Base-by-base conservation (phyloP, 2,113 vertebrate species). In the Xenus cinereus region DNA sequence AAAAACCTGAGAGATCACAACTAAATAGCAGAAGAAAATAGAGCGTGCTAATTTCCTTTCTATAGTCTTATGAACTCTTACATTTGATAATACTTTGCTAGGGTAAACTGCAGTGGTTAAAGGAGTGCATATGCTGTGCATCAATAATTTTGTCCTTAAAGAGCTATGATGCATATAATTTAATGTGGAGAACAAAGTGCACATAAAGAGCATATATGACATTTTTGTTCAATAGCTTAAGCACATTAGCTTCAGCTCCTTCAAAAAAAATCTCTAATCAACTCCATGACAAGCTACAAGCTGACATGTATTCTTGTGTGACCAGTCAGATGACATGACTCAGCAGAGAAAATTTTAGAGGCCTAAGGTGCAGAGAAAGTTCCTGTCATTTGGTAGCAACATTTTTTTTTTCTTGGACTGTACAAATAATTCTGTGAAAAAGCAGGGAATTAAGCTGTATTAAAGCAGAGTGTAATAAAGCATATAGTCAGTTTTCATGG, bases 111-210 rank as follows among this genome's bases (percentile, higher is more conserved):
- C 32, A 35, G 21, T 93, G 28, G 41, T 90, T 95, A 90, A 91
- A 93, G 63, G 24, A 87, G 18, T 41, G 15, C 45, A 51, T 82
- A 71, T 91, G 53, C 22, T 4, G 14, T 79, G 77, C 86, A 73
- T 93, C 69, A 67, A 50, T 95, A 89, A 92, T 85, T 94, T 89
- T 96, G 74, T 80, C 63, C 77, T 94, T 91, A 94, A 87, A 96
- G 87, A 93, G 88, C 95, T 84, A 19, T 93, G 92, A 92, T 87
- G 64, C 91, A 82, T 93, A 62, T 96, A 39, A 94, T 95, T 97
- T 98, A 94, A 68, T 97, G 66, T 60, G 59, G 74, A 83, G 84
- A 93, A 69, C 68, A 83, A 90, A 96, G 69, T 66, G 59, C 50
- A 85, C 67, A 83, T 87, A 20, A 94, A 94, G 67, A 96, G 78